These are phyloP conservation scores for Elaphurus davidianus DNA, from an alignment of 2,113 vertebrate genomes.

Conservation along the genomic window DNA sequence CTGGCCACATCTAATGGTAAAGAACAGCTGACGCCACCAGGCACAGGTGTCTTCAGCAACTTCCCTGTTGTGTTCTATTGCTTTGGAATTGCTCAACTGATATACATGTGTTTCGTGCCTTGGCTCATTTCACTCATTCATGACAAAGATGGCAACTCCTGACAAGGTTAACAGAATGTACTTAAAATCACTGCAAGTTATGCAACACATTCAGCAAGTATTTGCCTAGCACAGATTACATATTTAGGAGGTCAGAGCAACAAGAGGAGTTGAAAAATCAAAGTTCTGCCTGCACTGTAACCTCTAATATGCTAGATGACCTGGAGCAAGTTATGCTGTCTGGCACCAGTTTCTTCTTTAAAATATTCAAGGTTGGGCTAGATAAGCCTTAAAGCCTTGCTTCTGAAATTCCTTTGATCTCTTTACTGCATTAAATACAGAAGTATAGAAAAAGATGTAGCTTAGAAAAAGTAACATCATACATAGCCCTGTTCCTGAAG, in stretches of 20 bases:
- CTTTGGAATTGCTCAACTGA: background rate
- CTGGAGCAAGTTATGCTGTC: background rate
- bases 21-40: background rate
- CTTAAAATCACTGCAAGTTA: background rate
- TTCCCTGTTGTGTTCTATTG: background rate
- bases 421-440: background rate
- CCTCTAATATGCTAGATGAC: background rate
- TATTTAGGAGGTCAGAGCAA: background rate
- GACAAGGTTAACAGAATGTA: background rate
- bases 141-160: background rate
- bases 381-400: background rate
- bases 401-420: conserved; percentile 11
- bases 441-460: background rate
- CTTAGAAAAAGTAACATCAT: background rate
- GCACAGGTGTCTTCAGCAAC: background rate
- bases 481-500: background rate
- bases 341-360: background rate
- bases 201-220: background rate
- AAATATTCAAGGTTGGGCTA: background rate
- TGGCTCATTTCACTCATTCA: conserved; percentile 4
- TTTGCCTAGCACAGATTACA: background rate
- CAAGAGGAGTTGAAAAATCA: background rate
- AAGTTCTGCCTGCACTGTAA: background rate
- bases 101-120: background rate
- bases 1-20: background rate